A percentile compares a stretch with the other conserved stretches of the same genome.
phyloP scores from a whole-genome alignment of 2,888 invertebrate species.

The Neocrepidodera transversa region DNA sequence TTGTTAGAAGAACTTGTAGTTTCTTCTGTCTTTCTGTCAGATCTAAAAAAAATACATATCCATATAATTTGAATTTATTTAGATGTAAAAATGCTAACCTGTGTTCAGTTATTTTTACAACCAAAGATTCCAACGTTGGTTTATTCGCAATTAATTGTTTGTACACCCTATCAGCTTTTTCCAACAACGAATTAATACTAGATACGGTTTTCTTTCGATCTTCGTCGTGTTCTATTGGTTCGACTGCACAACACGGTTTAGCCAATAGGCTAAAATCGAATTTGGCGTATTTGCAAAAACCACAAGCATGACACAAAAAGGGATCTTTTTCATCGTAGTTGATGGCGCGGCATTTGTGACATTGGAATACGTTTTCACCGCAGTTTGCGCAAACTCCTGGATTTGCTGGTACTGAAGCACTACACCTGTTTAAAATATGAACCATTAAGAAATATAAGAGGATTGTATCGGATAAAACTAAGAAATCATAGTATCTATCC shows the following conservation, averaged over 20 bases:
- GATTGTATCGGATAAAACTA: too few relatives aligned
- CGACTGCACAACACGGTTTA: slow-evolving; percentile 93
- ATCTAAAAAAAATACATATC: slow-evolving; percentile 51
- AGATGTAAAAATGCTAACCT: too few relatives aligned
- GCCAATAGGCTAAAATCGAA: slow-evolving; percentile 95
- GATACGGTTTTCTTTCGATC: slow-evolving; percentile 94
- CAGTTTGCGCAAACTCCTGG: slow-evolving; percentile 97
- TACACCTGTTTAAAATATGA: slow-evolving; percentile 68
- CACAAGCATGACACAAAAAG: slow-evolving; percentile 97
- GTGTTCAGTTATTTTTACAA: slow-evolving; percentile 89
- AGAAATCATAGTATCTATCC: too few relatives aligned
- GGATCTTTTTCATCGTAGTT: slow-evolving; percentile 99
- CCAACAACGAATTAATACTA: slow-evolving; percentile 87
- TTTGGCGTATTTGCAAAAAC: slow-evolving; percentile 99
- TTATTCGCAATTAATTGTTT: slow-evolving; percentile 89
- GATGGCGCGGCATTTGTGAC: slow-evolving; percentile 97
- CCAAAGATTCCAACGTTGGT: slow-evolving; percentile 84
- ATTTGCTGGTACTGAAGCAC: slow-evolving; percentile 95
- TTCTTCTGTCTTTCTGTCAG: slow-evolving; percentile 70
- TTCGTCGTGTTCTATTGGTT: slow-evolving; percentile 96
- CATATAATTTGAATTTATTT: neutral
- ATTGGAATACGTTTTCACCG: slow-evolving; percentile 98
- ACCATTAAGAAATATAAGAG: too few relatives aligned
- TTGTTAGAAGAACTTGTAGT: slow-evolving; percentile 41
- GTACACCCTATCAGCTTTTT: slow-evolving; percentile 94